These are phyloP conservation scores for Leptocoma aspasia DNA, from an alignment of 2,113 vertebrate genomes.

Conservation along the genomic window DNA sequence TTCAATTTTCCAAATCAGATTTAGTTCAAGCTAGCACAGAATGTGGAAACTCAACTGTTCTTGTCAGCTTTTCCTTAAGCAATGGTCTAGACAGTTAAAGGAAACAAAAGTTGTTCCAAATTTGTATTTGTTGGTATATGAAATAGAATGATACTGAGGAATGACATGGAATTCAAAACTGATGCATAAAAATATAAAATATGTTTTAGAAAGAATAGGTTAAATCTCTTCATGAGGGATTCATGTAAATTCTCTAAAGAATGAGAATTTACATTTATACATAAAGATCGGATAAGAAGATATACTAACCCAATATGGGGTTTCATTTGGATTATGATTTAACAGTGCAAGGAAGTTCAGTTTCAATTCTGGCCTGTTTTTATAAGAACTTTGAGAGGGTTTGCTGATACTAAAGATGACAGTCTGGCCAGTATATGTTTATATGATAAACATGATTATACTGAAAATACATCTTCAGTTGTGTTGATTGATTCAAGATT, in stretches of 20 bases:
- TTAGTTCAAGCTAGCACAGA: not conserved
- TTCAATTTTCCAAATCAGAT: not conserved
- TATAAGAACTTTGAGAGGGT: not conserved
- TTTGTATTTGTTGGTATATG: not conserved
- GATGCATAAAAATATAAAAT: not conserved
- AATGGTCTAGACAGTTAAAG: not conserved
- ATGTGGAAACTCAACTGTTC: not conserved
- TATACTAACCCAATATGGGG: not conserved
- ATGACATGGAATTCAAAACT: not conserved
- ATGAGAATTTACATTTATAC: not conserved
- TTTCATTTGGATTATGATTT: not conserved
- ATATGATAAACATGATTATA: not conserved
- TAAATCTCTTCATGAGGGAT: not conserved
- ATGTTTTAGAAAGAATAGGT: not conserved
- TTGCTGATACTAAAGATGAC: not conserved
- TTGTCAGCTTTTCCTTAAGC: not conserved
- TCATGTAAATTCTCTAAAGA: too few relatives aligned
- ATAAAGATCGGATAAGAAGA: not conserved
- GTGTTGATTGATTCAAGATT: not conserved
- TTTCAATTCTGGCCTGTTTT: not conserved
- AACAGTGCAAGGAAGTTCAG: not conserved
- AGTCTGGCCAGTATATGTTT: not conserved
- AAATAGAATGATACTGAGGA: not conserved
- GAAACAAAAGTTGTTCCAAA: not conserved
- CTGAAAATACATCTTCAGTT: not conserved